Evolutionary conservation across 2,797 vertebrate genomes (phyloP), one percentile per base, ranked within the genome.

Genomic region (Muraenolepis orangiensis): DNA sequence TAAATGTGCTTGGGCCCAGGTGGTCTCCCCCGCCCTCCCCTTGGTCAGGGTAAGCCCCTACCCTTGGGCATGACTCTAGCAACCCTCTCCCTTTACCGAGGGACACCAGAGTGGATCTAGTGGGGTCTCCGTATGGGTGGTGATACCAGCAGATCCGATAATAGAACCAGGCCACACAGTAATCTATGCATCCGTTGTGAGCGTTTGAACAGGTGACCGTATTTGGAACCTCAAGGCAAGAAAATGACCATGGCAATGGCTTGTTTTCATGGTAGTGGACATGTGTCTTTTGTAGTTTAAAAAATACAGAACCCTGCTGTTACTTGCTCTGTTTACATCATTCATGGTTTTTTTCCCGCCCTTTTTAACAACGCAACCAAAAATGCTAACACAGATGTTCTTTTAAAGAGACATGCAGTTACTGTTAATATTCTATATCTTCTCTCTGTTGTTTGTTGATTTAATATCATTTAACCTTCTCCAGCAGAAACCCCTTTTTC

Each of bases 151-250:
- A 61, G 51, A 61, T 23, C 51, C 11, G n/a, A 26, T 23, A 12
- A 61, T 61, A 4, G 3, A 11, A 70, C n/a, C 51, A 5, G 1
- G 1, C 72, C 4, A 73, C 46, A 34, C 77, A 8, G 20, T 18
- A 72, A 74, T 72, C 78, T 70, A 28, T 70, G 78, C 72, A 36
- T 76, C 38, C 32, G 31, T 7, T 76, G 36, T 72, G 77, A 38
- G 42, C 72, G 66, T 34, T 61, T 57, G n/a, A 57, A 57, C 51
- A 57, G 51, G 51, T 23, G 51, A 26, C 51, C 51, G 51, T 8
- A 23, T 61, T 61, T 61, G n/a, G 51, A 61, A 23, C 10, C 51
- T 61, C 51, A 61, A 23, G 51, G n/a, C 51, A 61, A 57, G 51
- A n/a, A 61, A 61, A 26, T 61, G 20, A 61, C 51, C 8, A n/a